A percentile compares a stretch with the other conserved stretches of the same genome.
Evolutionary conservation across 2,888 invertebrate genomes (phyloP).

Genomic region (Drosophila ustulata): DNA sequence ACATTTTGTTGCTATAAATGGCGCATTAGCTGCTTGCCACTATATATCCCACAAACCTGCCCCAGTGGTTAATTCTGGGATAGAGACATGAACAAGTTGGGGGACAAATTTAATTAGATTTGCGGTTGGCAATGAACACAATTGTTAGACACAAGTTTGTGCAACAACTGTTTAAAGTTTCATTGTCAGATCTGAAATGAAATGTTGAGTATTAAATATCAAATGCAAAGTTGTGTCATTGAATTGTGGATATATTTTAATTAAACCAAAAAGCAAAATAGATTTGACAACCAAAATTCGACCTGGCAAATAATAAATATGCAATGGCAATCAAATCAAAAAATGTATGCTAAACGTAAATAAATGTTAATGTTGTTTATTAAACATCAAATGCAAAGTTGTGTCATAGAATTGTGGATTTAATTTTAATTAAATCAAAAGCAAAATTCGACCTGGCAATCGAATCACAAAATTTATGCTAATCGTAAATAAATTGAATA

Average conservation of each 20-base stretch:
- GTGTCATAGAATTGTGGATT: neutral
- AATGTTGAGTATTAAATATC: conserved; percentile 5
- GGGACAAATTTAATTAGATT: conserved; percentile 56
- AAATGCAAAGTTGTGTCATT: neutral
- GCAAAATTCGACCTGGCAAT: too few relatives aligned
- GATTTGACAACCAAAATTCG: neutral
- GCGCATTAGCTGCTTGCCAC: conserved; percentile 45
- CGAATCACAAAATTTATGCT: too few relatives aligned
- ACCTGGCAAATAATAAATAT: neutral
- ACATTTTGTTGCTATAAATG: conserved; percentile 45
- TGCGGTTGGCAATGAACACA: conserved; percentile 33
- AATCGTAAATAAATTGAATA: too few relatives aligned
- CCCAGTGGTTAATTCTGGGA: conserved; percentile 9
- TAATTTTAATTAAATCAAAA: neutral
- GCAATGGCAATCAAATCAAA: too few relatives aligned
- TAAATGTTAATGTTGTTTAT: neutral
- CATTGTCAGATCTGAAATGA: neutral
- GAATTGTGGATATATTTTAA: neutral
- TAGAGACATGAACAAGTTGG: conserved; percentile 19
- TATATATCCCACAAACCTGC: conserved; percentile 19
- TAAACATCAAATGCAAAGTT: neutral
- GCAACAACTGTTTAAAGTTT: conserved; percentile 17
- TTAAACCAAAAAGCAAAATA: neutral
- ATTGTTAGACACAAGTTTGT: conserved; percentile 22
- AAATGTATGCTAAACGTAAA: neutral